phyloP scores from a whole-genome alignment of 2,888 invertebrate species.

The Callosobruchus maculatus region DNA sequence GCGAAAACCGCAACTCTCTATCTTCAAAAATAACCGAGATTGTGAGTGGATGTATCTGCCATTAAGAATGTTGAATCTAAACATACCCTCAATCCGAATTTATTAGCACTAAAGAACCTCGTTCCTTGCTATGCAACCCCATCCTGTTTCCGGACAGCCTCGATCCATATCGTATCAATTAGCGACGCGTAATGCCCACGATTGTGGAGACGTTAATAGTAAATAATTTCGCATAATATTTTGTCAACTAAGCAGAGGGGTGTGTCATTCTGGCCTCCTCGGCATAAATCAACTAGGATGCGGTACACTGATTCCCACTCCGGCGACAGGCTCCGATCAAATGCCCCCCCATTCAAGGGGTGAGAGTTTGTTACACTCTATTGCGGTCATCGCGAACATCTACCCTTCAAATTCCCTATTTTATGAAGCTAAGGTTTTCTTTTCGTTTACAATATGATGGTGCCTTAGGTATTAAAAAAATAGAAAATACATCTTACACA shows the following conservation, averaged over 20 bases:
- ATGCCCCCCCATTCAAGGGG: not conserved
- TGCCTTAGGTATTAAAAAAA: no score
- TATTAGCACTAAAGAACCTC: no score
- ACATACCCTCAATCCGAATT: no score
- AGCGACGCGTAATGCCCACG: slow-evolving; percentile 36
- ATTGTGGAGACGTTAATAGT: slow-evolving; percentile 39
- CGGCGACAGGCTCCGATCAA: not conserved
- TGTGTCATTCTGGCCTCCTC: slow-evolving; percentile 36
- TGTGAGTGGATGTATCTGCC: no score
- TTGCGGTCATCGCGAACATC: not conserved
- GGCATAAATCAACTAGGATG: not conserved
- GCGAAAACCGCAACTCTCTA: no score
- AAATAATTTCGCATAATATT: slow-evolving; percentile 36
- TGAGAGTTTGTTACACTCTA: not conserved
- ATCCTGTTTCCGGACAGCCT: not conserved
- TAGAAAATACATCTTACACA: no score
- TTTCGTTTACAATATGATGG: no score
- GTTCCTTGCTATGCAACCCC: not conserved
- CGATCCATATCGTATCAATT: slow-evolving; percentile 35
- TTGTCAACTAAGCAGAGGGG: slow-evolving; percentile 41
- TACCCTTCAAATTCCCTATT: no score
- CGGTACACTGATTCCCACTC: not conserved
- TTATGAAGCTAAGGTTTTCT: no score
- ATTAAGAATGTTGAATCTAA: no score
- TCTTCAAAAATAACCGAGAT: no score